Conservation (phyloP, 2,797 vertebrate species). For the Myotis findleyi region DNA sequence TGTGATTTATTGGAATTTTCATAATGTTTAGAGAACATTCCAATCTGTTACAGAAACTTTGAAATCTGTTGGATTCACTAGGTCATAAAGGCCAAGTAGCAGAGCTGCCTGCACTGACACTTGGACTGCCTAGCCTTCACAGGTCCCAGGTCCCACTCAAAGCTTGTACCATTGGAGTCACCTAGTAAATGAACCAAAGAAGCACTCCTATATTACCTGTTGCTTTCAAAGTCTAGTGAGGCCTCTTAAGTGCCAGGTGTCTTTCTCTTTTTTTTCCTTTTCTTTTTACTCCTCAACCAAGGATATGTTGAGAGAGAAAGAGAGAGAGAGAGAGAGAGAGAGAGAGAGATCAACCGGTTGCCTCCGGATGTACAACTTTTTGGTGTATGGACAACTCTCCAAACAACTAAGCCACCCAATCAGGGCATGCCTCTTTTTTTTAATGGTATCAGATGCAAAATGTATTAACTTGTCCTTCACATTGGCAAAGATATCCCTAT, state of each 20-base stretch:
- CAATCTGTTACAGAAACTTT: neutral
- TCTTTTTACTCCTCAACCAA: neutral
- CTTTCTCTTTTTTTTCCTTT: too few relatives aligned
- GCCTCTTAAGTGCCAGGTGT: too few relatives aligned
- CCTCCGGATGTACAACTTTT: too few relatives aligned
- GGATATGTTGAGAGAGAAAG: too few relatives aligned
- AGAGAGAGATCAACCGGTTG: too few relatives aligned
- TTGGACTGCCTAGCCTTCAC: neutral
- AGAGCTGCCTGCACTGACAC: neutral
- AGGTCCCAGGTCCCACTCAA: neutral
- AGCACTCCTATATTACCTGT: neutral
- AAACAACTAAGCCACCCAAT: too few relatives aligned
- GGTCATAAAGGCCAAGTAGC: neutral
- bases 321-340: too few relatives aligned
- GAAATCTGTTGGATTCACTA: neutral
- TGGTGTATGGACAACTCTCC: too few relatives aligned
- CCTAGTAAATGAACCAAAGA: neutral
- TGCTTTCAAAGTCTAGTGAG: neutral
- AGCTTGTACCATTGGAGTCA: neutral
- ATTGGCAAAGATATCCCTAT: neutral
- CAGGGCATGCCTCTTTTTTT: neutral
- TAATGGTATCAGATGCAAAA: neutral
- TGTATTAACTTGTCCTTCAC: neutral
- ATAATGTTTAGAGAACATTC: neutral
- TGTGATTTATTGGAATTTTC: slow-evolving; percentile 23